Base-by-base conservation (phyloP, 92 coral and sea anemone genomes). In the Ricordea florida region DNA sequence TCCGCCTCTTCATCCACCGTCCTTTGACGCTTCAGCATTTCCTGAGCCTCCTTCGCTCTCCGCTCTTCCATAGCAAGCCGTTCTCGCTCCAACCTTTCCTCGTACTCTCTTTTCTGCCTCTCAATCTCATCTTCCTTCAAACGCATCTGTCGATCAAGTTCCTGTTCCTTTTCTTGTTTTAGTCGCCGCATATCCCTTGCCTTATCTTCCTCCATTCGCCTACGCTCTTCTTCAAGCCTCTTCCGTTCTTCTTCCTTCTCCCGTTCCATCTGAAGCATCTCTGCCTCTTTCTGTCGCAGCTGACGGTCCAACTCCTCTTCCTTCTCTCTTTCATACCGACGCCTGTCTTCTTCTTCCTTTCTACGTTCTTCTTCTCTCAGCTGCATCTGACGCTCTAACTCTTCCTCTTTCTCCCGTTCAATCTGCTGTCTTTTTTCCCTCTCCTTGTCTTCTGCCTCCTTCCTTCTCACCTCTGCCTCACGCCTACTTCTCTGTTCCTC, bases 1-100 rank as follows among this genome's bases (percentile, higher is more conserved):
- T 96, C 96, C 8, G 93, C 98, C 42, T 94, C 98, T 61, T 88
- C 93, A 51, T 92, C 91, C 11, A 81, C 83, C 62, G 80, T 80
- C 10, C 86, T 78, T 46, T 89, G 92, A 53, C 59, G 77, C 49
- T 61, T 66, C 23, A 76, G 52, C 8, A 68, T 72, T 49, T 86
- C 91, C 42, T 93, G 87, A 35, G 82, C 87, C 44, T 86, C 93
- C 13, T 72, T 83, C 4, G 87, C 89, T 32, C 81, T 83, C 37
- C 85, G 81, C 42, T 89, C 84, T 31, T 80, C 86, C 69, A 75
- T 48, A 1, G 76, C 80, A 22, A 70, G 51, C 55, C 90, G 73
- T 57, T 76, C 91, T 2, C 74, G 88, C 23, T 83, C 94, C 31
- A 85, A 80, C 29, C 44, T 79, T 29, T 90, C 90, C 45, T 94